Base-by-base conservation (phyloP, 2,888 invertebrate species). In the Zhuqinia jingwanae region DNA sequence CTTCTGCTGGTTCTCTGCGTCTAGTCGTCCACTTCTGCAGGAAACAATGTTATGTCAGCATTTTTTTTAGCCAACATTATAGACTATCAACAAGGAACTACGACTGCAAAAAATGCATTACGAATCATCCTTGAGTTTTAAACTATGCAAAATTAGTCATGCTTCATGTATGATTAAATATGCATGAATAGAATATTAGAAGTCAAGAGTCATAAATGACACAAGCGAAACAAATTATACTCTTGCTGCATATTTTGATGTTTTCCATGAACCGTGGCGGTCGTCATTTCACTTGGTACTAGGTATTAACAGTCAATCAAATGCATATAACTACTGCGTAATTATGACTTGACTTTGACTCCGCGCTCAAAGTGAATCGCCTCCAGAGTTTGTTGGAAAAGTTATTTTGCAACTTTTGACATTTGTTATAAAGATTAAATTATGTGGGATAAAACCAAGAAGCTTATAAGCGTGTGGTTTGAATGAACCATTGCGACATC, bases 121-220 rank as follows among this genome's bases (percentile, higher is more conserved):
- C 82, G 45, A 77, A 77, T 83, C 60, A 60, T 60, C 77, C 77
- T 76, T 63, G 83, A n/a, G 3, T 68, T 60, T 70, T 81, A 83
- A 83, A 68, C 65, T 56, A 68, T 56, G 53, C 65, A 53, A 77
- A 60, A 83, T 83, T 83, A 76, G 76, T 83, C 83, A 83, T 68
- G 83, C 83, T 75, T 83, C 47, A 60, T 68, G 42, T 45, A 68
- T 10, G 6, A 56, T n/a, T n/a, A n/a, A n/a, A n/a, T n/a, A n/a
- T n/a, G n/a, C n/a, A n/a, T n/a, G n/a, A n/a, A n/a, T n/a, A n/a
- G n/a, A n/a, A n/a, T n/a, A n/a, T n/a, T n/a, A n/a, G n/a, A n/a
- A n/a, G n/a, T n/a, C n/a, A n/a, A n/a, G n/a, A n/a, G n/a, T n/a
- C n/a, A 56, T 20, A 60, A 60, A 27, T 60, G 25, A 60, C 60